Evolutionary conservation across 2,797 vertebrate genomes (phyloP), one percentile per base, ranked within the genome.

Genomic region (Onychomys leucogaster): DNA sequence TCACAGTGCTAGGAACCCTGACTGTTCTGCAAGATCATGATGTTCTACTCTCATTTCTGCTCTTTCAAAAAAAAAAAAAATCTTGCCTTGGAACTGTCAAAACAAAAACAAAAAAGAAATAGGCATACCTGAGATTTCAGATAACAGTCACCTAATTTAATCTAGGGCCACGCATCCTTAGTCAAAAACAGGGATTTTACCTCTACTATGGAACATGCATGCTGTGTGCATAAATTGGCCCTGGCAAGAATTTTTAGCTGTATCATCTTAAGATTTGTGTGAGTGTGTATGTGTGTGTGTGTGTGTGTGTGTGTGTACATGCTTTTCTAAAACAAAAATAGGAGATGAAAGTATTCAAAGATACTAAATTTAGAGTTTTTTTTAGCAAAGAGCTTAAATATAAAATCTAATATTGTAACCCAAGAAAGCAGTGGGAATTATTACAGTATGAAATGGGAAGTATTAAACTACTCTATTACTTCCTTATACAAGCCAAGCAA

Each of bases 51-150:
- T 25, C 2, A 29, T 77, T 32, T 73, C 41, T 91, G 52, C 1
- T 65, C 43, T 32, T 65, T 21, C 80, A 52, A 49, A 49, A 49
- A 73, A 2, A 17, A 41, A 23, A 59, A 69, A 3, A 16, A 11
- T 55, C 29, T 89, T 93, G 57, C 32, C n/a, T 61, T 81, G 16
- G 25, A 80, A 34, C 10, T 69, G 19, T 94, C 63, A 84, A 92
- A 95, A 94, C n/a, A 78, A 92, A 87, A 92, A 77, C 34, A 87
- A 75, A 59, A 43, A 89, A 3, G 63, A 65, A 95, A 46, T n/a
- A 80, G 21, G 27, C 41, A 91, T 69, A 57, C 13, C 19, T 46
- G 41, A 59, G 57, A 67, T 87, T 92, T 78, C 49, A 73, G 37
- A 78, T 9, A 8, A 59, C 16, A 83, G 17, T 1, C 67, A 83